Percentiles rank a stretch among this genome's conserved stretches.
Conservation (phyloP, 1,140 invertebrate genomes). For the Cotesia glomerata region DNA sequence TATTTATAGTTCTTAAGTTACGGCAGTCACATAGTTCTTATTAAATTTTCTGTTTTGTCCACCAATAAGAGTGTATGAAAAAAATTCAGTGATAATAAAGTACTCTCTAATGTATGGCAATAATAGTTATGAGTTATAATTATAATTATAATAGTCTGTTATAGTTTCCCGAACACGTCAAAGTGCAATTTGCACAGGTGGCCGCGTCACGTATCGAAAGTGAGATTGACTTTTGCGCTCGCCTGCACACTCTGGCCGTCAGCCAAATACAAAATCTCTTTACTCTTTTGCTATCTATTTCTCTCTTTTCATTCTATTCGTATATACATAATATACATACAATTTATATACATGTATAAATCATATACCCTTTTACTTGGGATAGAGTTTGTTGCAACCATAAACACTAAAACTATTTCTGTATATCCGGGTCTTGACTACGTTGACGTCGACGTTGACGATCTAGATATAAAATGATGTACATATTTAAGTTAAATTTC, state of each 20-base stretch:
- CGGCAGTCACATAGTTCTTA: too few relatives aligned
- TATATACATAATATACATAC: neutral
- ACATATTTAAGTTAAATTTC: neutral
- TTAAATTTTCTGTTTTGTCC: too few relatives aligned
- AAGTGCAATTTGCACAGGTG: constrained; percentile 44
- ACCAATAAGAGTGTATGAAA: too few relatives aligned
- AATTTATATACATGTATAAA: neutral
- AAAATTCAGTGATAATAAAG: too few relatives aligned
- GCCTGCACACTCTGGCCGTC: constrained; percentile 30
- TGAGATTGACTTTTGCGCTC: constrained; percentile 47
- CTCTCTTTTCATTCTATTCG: neutral
- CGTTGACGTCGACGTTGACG: constrained; percentile 29
- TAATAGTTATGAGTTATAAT: too few relatives aligned
- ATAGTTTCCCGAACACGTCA: neutral
- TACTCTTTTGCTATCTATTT: neutral
- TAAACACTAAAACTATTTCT: constrained; percentile 47
- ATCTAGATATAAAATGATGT: constrained; percentile 13
- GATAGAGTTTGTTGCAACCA: constrained; percentile 19
- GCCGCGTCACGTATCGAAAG: constrained; percentile 48
- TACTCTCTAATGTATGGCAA: too few relatives aligned
- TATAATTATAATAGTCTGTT: neutral
- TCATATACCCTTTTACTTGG: neutral
- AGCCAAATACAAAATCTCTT: constrained; percentile 15
- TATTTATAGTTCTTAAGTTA: too few relatives aligned
- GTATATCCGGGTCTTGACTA: constrained; percentile 52